phyloP scores from a whole-genome alignment of 1,140 invertebrate genomes.

The Papilio aristodemus region DNA sequence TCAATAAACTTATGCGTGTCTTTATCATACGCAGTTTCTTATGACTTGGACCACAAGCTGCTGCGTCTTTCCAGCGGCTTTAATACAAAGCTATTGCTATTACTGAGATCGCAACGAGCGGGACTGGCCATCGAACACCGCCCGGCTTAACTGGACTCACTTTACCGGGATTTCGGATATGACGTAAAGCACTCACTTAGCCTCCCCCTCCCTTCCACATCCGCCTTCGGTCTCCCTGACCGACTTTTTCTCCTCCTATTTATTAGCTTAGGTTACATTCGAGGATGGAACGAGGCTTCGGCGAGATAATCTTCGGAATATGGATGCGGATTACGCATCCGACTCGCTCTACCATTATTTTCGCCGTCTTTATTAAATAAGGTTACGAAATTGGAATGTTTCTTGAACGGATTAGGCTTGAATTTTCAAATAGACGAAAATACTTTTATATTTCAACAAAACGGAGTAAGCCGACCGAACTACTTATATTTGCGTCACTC shows the following conservation, averaged over 20 bases:
- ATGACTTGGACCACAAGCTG: slow-evolving; percentile 48
- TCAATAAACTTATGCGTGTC: too few species aligned
- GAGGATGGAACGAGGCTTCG: slow-evolving; percentile 44
- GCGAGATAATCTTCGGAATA: slow-evolving; percentile 34
- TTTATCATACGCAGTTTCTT: slow-evolving; percentile 9
- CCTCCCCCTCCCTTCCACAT: slow-evolving; percentile 38
- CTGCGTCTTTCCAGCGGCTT: slow-evolving; percentile 72
- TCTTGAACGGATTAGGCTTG: slow-evolving; percentile 16
- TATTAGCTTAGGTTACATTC: slow-evolving; percentile 64
- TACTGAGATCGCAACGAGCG: slow-evolving; percentile 71
- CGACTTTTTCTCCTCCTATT: slow-evolving; percentile 69
- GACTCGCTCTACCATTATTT: slow-evolving; percentile 26
- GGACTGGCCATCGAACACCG: slow-evolving; percentile 68
- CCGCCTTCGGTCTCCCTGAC: slow-evolving; percentile 45
- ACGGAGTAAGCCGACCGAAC: background rate
- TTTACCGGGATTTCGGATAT: slow-evolving; percentile 79
- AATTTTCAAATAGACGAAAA: background rate
- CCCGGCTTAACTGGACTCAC: slow-evolving; percentile 69
- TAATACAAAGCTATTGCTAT: slow-evolving; percentile 81
- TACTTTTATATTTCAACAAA: background rate
- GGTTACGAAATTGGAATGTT: slow-evolving; percentile 23
- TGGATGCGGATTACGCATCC: slow-evolving; percentile 31
- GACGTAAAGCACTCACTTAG: slow-evolving; percentile 78
- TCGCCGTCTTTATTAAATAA: slow-evolving; percentile 31
- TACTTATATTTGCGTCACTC: background rate